Base-by-base conservation (phyloP, 2,797 vertebrate genomes). In the Nothura maculosa region DNA sequence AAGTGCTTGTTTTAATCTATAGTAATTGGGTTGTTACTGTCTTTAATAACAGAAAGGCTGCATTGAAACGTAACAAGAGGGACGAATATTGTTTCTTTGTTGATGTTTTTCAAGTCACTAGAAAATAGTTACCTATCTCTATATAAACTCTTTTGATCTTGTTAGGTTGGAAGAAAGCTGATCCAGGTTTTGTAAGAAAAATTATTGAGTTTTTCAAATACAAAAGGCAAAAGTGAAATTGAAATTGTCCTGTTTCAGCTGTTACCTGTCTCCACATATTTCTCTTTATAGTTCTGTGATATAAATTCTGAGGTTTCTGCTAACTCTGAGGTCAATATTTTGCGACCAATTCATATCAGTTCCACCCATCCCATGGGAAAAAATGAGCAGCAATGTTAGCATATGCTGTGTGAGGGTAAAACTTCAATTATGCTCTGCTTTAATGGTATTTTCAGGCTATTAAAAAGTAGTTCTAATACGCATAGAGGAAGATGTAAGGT, bases 1-100 rank as follows among this genome's bases (percentile, higher is more conserved):
- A 98, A 98, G 98, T 97, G 85, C 76, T 95, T 89, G 72, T 85
- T 92, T 97, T 91, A 83, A 81, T 96, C 94, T 90, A 80, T 81
- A 85, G 60, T 92, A 89, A 57, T 66, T 94, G 85, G 87, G 74
- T 3, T 95, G 40, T 54, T 38, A 12, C n/a, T 42, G 3, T 88
- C 85, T 88, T 93, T 88, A 94, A 73, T 93, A 92, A 90, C 66
- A 84, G 40, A 91, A 93, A 80, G 85, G 85, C 94, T 62, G 77
- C 83, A 58, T 70, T 87, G 85, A 92, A 55, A 90, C 54, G 88
- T 67, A 91, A 93, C 83, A 63, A 89, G 74, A 73, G 32, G 79
- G 43, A 81, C 47, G 54, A 93, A 63, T 77, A 64, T 34, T 0
- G 1, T 45, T 88, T 81, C 68, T 57, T 84, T 81, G 30, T 61